Conservation (phyloP, 1,140 invertebrate species). For the Lasaia peninsularis region DNA sequence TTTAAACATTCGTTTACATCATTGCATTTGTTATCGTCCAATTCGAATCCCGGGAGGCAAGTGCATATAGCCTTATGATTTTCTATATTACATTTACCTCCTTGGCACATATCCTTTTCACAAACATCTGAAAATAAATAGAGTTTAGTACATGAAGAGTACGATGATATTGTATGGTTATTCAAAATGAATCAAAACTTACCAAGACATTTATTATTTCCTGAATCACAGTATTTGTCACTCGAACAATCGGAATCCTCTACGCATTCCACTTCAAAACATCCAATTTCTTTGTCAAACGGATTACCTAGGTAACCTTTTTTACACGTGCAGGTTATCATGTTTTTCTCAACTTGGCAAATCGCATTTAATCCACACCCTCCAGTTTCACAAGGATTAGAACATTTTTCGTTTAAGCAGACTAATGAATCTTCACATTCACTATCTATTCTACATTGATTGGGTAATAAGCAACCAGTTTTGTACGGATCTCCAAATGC, state of each 20-base stretch:
- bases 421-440: slow-evolving; percentile 86
- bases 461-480: slow-evolving; percentile 84
- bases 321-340: slow-evolving; percentile 84
- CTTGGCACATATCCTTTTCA: slow-evolving; percentile 84
- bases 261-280: slow-evolving; percentile 91
- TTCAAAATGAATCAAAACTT: slow-evolving; percentile 23
- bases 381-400: slow-evolving; percentile 84
- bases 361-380: slow-evolving; percentile 85
- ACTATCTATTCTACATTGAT: slow-evolving; percentile 82
- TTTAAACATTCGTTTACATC: slow-evolving; percentile 89
- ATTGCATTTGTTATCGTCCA: slow-evolving; percentile 83
- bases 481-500: slow-evolving; percentile 88
- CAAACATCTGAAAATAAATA: slow-evolving; percentile 82
- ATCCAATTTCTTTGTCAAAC: slow-evolving; percentile 83
- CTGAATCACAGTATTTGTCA: slow-evolving; percentile 85
- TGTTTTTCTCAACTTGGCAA: slow-evolving; percentile 85
- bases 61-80: slow-evolving; percentile 85
- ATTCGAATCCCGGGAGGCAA: slow-evolving; percentile 86
- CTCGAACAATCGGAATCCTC: slow-evolving; percentile 85
- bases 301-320: slow-evolving; percentile 89
- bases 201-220: slow-evolving; percentile 88
- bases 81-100: slow-evolving; percentile 83
- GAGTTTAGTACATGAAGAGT: slow-evolving; percentile 9
- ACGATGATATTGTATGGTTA: neutral
- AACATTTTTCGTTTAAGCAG: slow-evolving; percentile 85